These are phyloP conservation scores for Phrynocephalus vlangalii DNA, from an alignment of 2,797 vertebrate species.

Conservation along the genomic window DNA sequence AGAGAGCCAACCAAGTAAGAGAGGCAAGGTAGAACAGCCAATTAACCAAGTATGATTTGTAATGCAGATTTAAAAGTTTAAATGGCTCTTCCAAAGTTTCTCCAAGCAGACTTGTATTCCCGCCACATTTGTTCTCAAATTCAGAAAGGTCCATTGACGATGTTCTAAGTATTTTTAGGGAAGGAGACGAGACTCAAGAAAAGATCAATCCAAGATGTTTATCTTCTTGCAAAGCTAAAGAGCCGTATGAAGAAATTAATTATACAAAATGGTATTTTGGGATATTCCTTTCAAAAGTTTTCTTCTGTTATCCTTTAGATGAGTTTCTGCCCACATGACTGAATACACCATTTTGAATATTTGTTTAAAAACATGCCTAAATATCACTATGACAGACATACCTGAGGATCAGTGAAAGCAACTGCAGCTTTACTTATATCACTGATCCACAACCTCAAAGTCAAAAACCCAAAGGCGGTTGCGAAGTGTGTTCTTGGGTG, in stretches of 20 bases:
- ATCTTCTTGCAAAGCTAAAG: not conserved
- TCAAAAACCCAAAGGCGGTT: no score
- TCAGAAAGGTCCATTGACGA: not conserved
- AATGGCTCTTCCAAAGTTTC: not conserved
- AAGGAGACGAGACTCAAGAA: not conserved
- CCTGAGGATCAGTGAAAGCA: not conserved
- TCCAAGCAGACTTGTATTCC: not conserved
- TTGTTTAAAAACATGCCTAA: not conserved
- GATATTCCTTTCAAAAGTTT: not conserved
- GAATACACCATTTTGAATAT: not conserved
- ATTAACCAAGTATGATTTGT: no score
- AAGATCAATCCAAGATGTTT: not conserved
- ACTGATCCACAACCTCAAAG: no score
- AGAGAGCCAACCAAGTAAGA: not conserved
- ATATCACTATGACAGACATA: not conserved
- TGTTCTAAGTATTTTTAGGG: not conserved
- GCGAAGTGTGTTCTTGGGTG: no score
- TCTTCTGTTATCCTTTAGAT: not conserved
- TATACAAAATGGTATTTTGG: not conserved
- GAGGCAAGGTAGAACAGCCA: not conserved
- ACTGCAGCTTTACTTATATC: not conserved
- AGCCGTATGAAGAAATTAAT: not conserved
- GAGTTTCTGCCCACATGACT: not conserved
- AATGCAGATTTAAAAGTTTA: not conserved
- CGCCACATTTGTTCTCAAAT: not conserved